phyloP scores from a whole-genome alignment of 2,797 vertebrate genomes.

The Taenioides sp. region DNA sequence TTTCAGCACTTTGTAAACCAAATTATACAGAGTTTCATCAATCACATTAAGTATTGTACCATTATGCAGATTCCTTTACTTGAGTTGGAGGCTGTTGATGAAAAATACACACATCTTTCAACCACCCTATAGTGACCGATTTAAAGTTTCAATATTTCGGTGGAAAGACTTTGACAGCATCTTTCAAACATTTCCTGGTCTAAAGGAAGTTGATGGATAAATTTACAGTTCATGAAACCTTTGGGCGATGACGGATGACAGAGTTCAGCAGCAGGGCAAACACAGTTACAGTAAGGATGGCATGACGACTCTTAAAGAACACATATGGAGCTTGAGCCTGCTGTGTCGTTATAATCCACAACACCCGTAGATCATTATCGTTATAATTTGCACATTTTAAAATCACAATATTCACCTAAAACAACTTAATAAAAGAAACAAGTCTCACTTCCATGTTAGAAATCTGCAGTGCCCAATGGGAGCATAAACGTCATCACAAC shows the following conservation, averaged over 20 bases:
- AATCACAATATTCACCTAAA: too few species aligned
- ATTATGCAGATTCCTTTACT: constrained; percentile 7
- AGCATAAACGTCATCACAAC: too few species aligned
- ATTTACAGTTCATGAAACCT: not conserved
- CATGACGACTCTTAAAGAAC: not conserved
- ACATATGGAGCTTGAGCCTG: too few species aligned
- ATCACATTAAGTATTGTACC: constrained; percentile 1
- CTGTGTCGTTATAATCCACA: too few species aligned
- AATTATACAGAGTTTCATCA: constrained; percentile 1
- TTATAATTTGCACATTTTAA: too few species aligned
- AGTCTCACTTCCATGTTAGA: too few species aligned
- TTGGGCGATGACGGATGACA: not conserved
- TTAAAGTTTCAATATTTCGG: not conserved
- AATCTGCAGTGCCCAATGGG: too few species aligned
- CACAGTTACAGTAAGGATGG: not conserved
- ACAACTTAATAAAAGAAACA: too few species aligned
- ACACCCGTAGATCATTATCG: too few species aligned
- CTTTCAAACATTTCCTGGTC: constrained; percentile 9
- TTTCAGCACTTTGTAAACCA: not conserved
- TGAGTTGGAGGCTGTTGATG: not conserved
- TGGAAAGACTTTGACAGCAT: constrained; percentile 1
- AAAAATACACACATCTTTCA: constrained; percentile 10
- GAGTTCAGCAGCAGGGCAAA: not conserved
- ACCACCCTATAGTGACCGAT: not conserved
- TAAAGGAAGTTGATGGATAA: constrained; percentile 9